A percentile compares a stretch with the other conserved stretches of the same genome.
phyloP scores from a whole-genome alignment of 2,113 vertebrate genomes.

The Neofelis nebulosa region DNA sequence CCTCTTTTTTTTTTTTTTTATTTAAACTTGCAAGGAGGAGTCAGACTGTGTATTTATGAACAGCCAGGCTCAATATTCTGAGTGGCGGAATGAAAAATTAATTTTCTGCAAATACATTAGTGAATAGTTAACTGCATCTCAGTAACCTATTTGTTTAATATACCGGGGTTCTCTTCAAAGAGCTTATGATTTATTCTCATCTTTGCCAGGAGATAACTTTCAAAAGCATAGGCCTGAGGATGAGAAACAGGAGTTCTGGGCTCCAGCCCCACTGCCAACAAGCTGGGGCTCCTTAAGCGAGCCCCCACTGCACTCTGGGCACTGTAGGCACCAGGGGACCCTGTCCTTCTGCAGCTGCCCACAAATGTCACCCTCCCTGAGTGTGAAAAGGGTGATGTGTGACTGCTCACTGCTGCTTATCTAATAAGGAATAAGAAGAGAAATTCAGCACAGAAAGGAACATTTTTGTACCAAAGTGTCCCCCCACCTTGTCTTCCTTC shows the following conservation, averaged over 20 bases:
- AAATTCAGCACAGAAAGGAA: neutral
- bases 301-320: neutral
- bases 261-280: neutral
- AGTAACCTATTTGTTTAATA: conserved; percentile 41
- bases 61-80: conserved; percentile 31
- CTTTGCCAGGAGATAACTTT: neutral
- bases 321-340: neutral
- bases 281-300: neutral
- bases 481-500: neutral
- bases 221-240: neutral
- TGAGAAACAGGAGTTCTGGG: neutral
- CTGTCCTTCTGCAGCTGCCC: neutral
- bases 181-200: neutral
- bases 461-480: neutral
- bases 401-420: neutral
- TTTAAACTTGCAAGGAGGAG: conserved; percentile 53
- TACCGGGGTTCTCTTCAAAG: neutral
- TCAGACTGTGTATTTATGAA: conserved; percentile 56
- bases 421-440: neutral
- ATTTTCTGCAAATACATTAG: conserved; percentile 71
- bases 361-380: neutral
- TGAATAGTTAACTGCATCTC: conserved; percentile 61
- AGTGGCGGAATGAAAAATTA: conserved; percentile 69
- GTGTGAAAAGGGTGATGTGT: neutral
- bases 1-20: conserved; percentile 1